Conservation (phyloP, 2,113 vertebrate genomes). For the Podilymbus podiceps region DNA sequence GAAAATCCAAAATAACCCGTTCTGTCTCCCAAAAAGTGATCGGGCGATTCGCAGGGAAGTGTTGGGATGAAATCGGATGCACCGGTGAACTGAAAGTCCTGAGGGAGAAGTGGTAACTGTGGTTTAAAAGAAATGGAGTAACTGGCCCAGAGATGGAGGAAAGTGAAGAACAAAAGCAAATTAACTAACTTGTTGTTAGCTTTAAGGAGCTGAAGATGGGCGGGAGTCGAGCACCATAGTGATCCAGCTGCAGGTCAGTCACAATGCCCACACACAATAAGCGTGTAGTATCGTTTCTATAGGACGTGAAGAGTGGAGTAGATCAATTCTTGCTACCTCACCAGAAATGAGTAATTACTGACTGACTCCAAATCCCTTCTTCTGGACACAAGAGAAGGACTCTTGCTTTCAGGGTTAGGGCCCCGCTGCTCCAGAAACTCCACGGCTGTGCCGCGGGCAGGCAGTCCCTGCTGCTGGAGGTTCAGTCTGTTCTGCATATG, state of each 20-base stretch:
- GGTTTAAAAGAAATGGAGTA: not conserved
- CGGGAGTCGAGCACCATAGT: rapidly evolving
- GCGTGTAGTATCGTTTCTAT: not conserved
- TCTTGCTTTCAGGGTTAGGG: not conserved
- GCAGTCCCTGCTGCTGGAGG: not conserved
- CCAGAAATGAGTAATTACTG: not conserved
- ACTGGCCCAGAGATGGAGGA: not conserved
- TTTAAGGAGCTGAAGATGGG: not conserved
- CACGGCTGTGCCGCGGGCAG: rapidly evolving
- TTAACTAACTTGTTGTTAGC: not conserved
- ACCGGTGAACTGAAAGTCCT: not conserved
- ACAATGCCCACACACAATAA: not conserved
- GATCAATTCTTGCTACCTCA: not conserved
- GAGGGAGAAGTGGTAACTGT: not conserved
- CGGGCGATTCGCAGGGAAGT: not conserved
- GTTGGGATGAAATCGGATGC: not conserved
- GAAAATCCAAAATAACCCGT: not conserved
- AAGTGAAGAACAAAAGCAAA: not conserved
- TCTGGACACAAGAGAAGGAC: not conserved
- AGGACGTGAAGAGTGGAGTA: not conserved
- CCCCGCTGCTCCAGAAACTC: not conserved
- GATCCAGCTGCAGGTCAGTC: not conserved
- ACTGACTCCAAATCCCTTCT: not conserved
- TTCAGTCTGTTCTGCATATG: rapidly evolving
- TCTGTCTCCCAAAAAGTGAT: not conserved